Evolutionary conservation across 2,888 invertebrate species (phyloP).

Genomic region (Micropterix aruncella): DNA sequence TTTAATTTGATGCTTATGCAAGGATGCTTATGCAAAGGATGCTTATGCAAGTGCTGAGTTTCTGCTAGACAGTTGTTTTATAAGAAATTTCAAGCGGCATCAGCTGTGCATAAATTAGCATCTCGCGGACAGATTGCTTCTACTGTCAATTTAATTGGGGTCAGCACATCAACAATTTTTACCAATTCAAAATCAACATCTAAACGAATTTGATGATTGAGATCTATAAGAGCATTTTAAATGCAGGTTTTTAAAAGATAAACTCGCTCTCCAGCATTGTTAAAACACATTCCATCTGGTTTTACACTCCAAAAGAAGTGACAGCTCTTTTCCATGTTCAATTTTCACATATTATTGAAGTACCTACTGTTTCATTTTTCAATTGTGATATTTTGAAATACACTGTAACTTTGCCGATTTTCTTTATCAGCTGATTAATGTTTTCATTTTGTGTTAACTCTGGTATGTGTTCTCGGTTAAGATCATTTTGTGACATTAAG

Average conservation of each 20-base stretch:
- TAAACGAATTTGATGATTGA: conserved; percentile 6
- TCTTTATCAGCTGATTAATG: too few relatives aligned
- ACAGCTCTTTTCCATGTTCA: conserved; percentile 5
- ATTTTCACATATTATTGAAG: too few relatives aligned
- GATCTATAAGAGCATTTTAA: conserved; percentile 5
- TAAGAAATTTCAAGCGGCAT: conserved; percentile 6
- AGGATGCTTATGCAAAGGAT: too few relatives aligned
- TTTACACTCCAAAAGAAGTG: conserved; percentile 4
- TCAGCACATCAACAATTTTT: conserved; percentile 6
- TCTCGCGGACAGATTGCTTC: too few relatives aligned
- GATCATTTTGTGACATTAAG: conserved; percentile 4
- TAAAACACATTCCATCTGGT: conserved; percentile 3
- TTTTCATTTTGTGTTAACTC: too few relatives aligned
- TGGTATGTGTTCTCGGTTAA: too few relatives aligned
- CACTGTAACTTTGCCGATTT: too few relatives aligned
- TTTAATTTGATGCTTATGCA: too few relatives aligned
- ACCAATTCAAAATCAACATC: conserved; percentile 6
- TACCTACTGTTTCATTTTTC: too few relatives aligned
- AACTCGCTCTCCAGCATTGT: too few relatives aligned
- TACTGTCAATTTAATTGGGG: conserved; percentile 1
- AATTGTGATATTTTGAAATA: too few relatives aligned
- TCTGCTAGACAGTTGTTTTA: conserved; percentile 6
- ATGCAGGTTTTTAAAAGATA: conserved; percentile 1
- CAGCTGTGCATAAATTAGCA: conserved; percentile 6
- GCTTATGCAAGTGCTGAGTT: conserved; percentile 7